Percentiles rank a stretch among this genome's conserved stretches.
phyloP scores from a whole-genome alignment of 23 tunicate genomes.

The Halocynthia aurantium region DNA sequence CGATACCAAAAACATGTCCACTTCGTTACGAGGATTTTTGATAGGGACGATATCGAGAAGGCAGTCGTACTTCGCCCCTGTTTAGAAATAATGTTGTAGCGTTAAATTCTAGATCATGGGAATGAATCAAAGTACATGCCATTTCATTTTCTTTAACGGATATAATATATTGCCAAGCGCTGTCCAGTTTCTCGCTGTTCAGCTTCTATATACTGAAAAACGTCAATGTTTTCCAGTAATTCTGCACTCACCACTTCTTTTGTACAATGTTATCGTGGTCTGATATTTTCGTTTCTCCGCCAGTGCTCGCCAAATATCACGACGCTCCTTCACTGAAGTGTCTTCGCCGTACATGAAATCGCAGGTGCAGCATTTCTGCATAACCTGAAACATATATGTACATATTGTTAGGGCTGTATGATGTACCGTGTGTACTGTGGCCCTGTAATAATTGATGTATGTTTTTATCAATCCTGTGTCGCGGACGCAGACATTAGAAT shows the following conservation, averaged over 20 bases:
- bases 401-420: too few relatives aligned
- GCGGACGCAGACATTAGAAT: too few relatives aligned
- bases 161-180: too few relatives aligned
- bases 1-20: constrained; percentile 39
- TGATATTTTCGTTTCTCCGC: constrained; percentile 19
- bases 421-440: too few relatives aligned
- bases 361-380: constrained; percentile 56
- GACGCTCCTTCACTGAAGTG: constrained; percentile 9
- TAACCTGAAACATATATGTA: constrained; percentile 17
- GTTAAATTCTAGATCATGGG: too few relatives aligned
- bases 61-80: constrained; percentile 34
- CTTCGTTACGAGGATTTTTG: constrained; percentile 20
- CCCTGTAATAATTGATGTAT: neutral
- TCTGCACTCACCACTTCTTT: constrained; percentile 26
- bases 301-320: constrained; percentile 22
- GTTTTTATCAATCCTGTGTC: too few relatives aligned
- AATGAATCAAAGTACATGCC: too few relatives aligned
- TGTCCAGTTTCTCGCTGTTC: too few relatives aligned
- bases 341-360: constrained; percentile 35
- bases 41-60: constrained; percentile 51
- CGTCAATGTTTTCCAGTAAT: neutral
- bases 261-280: constrained; percentile 33
- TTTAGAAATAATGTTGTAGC: neutral
- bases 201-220: too few relatives aligned
- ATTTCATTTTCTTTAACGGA: neutral